Base-by-base conservation (phyloP, 2,888 invertebrate genomes). In the Arge pagana region DNA sequence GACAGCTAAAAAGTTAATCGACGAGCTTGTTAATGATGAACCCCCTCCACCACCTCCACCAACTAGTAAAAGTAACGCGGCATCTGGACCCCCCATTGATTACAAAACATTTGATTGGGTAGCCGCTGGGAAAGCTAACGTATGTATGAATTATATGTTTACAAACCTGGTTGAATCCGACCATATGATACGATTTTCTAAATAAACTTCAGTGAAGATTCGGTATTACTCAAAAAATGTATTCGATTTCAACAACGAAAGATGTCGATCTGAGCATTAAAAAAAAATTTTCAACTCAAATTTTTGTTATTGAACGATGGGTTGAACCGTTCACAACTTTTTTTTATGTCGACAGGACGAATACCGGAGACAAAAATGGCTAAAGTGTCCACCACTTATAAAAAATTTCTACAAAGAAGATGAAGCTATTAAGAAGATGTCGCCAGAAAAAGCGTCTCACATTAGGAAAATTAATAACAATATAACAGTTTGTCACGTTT, bases 341-440 rank as follows among this genome's bases (percentile, higher is more conserved):
- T n/a, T 51, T 35, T 26, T n/a, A 5, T 23, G 39, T 35, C 15
- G 33, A 11, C 42, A 70, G 70, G 65, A 65, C 4, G 24, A 55
- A 19, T 62, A 48, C 24, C 63, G 84, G 54, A 79, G 80, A 45
- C 81, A 79, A 39, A 82, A 83, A 57, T 90, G 87, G 85, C 79
- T 81, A 0, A 82, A 83, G 54, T 78, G 85, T 16, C 87, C 89
- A 0, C 79, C 82, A 2, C 81, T 96, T 11, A 77, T 82, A 0
- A 96, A 96, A 77, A 77, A 90, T 59, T 94, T 96, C 68, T 96
- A 96, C 66, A 75, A 81, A 45, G 95, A 96, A 79, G 83, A 87
- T 64, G 83, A 86, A 0, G 81, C 78, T 37, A 85, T 96, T 1
- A 78, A 85, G 2, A 80, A 80, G 4, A 84, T 94, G 83, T 65